phyloP scores from a whole-genome alignment of 1,140 invertebrate genomes.

The Panagrolaimus sp. region DNA sequence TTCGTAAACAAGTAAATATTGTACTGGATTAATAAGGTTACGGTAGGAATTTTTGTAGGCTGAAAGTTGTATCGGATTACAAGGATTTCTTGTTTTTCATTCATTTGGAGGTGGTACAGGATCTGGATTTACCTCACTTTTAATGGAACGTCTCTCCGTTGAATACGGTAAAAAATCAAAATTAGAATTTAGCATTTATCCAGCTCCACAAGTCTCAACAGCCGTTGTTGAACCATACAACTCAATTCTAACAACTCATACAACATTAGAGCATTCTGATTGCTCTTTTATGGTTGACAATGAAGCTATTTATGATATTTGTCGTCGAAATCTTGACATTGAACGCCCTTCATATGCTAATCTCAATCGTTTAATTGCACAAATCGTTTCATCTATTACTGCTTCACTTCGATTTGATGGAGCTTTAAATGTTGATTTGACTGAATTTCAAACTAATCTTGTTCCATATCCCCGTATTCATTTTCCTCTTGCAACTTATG shows the following conservation, averaged over 20 bases:
- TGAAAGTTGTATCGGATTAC: slow-evolving; percentile 63
- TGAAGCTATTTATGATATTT: slow-evolving; percentile 72
- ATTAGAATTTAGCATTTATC: slow-evolving; percentile 47
- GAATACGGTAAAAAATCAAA: slow-evolving; percentile 84
- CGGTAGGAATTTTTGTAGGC: slow-evolving; percentile 55
- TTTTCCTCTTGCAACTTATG: slow-evolving; percentile 62
- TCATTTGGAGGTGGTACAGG: slow-evolving; percentile 84
- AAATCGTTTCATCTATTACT: slow-evolving; percentile 79
- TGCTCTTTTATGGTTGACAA: slow-evolving; percentile 77
- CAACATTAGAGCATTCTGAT: slow-evolving; percentile 71
- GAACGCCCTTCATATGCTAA: slow-evolving; percentile 71
- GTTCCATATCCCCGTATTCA: slow-evolving; percentile 77
- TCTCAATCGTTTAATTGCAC: slow-evolving; percentile 70
- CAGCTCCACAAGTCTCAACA: slow-evolving; percentile 60
- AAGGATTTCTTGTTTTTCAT: slow-evolving; percentile 83
- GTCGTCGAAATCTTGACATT: slow-evolving; percentile 38
- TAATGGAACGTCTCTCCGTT: slow-evolving; percentile 80
- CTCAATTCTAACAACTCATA: slow-evolving; percentile 74
- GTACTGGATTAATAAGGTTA: slow-evolving; percentile 73
- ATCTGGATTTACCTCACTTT: slow-evolving; percentile 76
- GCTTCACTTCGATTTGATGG: slow-evolving; percentile 82
- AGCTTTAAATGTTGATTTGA: slow-evolving; percentile 80
- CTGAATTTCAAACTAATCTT: slow-evolving; percentile 78
- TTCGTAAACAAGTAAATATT: slow-evolving; percentile 65
- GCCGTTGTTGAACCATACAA: slow-evolving; percentile 81